A percentile compares a stretch with the other conserved stretches of the same genome.
These are phyloP conservation scores for Matsumurasca onukii DNA, from an alignment of 1,140 invertebrate genomes.

Conservation along the genomic window DNA sequence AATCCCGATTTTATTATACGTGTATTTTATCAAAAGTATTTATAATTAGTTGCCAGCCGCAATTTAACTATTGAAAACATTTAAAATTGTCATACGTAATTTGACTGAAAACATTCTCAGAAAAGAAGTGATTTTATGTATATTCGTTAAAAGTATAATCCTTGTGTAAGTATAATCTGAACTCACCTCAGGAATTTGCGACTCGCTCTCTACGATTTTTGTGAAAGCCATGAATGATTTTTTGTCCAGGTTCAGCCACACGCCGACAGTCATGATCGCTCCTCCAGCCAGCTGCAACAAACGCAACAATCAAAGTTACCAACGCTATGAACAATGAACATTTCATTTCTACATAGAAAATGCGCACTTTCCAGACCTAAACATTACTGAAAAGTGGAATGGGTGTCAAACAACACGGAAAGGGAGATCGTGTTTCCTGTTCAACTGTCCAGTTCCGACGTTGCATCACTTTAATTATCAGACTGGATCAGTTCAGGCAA, in stretches of 20 bases:
- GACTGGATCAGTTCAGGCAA: background rate
- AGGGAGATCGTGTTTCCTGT: background rate
- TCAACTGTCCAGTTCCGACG: background rate
- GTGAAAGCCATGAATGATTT: constrained; percentile 64
- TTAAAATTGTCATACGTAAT: no score
- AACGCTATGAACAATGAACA: constrained; percentile 30
- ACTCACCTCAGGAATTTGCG: constrained; percentile 58
- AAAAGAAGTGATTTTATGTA: no score
- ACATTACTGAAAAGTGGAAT: background rate
- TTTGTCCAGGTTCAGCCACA: constrained; percentile 73
- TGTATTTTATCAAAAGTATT: no score
- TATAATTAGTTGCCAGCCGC: no score
- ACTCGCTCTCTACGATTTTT: constrained; percentile 56
- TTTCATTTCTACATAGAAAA: constrained; percentile 20
- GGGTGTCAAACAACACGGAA: background rate
- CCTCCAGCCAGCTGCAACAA: constrained; percentile 68
- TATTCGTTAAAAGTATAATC: no score
- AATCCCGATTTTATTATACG: no score
- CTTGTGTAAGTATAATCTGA: constrained; percentile 6
- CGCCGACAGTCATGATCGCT: constrained; percentile 68
- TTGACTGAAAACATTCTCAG: no score
- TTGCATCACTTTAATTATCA: background rate
- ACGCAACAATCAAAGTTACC: constrained; percentile 19
- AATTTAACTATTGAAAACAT: no score
- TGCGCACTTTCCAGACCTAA: background rate